phyloP scores from a whole-genome alignment of 2,797 vertebrate genomes.

The Argya squamiceps region DNA sequence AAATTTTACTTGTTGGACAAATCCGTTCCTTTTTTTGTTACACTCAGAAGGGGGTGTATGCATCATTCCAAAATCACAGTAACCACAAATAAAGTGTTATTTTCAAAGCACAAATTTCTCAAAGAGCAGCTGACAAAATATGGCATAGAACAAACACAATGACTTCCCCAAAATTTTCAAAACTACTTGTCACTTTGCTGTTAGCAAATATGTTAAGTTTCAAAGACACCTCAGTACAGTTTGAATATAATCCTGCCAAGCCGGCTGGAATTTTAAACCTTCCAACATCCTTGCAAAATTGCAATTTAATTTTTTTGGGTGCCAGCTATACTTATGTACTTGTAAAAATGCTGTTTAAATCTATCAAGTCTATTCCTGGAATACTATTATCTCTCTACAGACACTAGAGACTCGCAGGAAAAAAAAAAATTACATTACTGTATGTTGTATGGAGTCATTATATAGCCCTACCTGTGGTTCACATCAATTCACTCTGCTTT shows the following conservation, averaged over 20 bases:
- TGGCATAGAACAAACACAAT: neutral
- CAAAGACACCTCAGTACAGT: neutral
- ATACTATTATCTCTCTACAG: neutral
- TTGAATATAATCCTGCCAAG: neutral
- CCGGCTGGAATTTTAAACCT: neutral
- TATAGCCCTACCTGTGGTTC: neutral
- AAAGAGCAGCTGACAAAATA: neutral
- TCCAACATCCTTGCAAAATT: neutral
- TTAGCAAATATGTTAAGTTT: neutral
- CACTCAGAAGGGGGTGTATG: neutral
- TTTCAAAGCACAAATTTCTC: neutral
- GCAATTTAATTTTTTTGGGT: neutral
- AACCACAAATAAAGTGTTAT: neutral
- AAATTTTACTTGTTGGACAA: neutral
- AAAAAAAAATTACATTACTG: neutral
- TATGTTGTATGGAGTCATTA: neutral
- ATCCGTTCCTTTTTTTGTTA: neutral
- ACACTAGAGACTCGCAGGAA: neutral
- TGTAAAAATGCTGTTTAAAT: neutral
- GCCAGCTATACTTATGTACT: neutral
- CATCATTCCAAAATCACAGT: neutral
- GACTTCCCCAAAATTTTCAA: neutral
- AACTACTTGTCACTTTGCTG: neutral
- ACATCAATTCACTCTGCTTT: neutral
- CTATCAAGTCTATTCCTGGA: neutral